Percentiles rank a stretch among this genome's conserved stretches.
phyloP scores from a whole-genome alignment of 2,797 vertebrate species.

The Danio kyathit region DNA sequence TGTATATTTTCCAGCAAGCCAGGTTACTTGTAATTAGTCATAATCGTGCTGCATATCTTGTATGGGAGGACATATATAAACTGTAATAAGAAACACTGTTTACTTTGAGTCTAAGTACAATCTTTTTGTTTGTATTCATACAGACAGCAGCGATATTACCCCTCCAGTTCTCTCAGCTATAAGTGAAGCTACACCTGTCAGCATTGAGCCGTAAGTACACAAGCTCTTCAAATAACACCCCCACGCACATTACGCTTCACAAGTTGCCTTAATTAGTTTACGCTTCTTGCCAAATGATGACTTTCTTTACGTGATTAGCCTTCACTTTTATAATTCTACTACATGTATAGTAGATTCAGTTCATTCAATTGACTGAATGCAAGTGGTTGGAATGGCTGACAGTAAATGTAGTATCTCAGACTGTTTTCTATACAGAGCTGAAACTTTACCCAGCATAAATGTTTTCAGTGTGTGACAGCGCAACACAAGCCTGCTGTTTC shows the following conservation, averaged over 20 bases:
- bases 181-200: slow-evolving; percentile 94
- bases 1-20: not conserved
- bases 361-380: not conserved
- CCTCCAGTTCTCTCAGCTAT: slow-evolving; percentile 92
- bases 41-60: not conserved
- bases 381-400: not conserved
- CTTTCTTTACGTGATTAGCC: slow-evolving; percentile 36
- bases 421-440: not conserved
- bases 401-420: no score
- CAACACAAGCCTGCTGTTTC: not conserved
- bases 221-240: slow-evolving; percentile 9
- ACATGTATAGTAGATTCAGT: not conserved
- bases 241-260: slow-evolving; percentile 2
- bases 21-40: not conserved
- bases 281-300: not conserved
- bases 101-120: not conserved
- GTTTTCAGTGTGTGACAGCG: not conserved
- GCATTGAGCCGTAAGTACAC: slow-evolving; percentile 96
- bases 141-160: slow-evolving; percentile 95
- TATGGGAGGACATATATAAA: not conserved
- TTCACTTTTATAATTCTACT: not conserved
- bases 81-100: slow-evolving; percentile 15
- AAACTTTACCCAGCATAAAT: not conserved
- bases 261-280: not conserved
- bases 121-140: slow-evolving; percentile 51